These are phyloP conservation scores for Ciconia maguari DNA, from an alignment of 2,113 vertebrate species.

Conservation along the genomic window DNA sequence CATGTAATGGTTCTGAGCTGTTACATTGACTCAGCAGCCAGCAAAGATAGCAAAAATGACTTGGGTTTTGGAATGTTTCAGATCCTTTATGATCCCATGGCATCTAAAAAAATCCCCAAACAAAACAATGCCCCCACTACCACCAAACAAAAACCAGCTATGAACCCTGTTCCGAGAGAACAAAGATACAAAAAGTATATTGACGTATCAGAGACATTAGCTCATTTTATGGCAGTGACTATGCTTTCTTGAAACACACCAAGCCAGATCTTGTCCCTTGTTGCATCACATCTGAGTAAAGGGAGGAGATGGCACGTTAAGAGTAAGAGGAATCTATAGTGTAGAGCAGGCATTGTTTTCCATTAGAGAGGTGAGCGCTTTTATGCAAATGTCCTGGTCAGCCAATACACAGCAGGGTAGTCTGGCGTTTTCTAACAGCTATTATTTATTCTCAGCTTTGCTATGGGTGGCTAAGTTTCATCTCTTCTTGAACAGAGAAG, in stretches of 20 bases:
- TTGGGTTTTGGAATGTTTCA: background rate
- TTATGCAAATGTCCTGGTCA: background rate
- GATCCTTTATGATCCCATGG: background rate
- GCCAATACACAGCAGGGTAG: background rate
- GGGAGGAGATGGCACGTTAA: background rate
- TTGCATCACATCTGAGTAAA: background rate
- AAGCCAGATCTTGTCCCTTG: background rate
- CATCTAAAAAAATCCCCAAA: background rate
- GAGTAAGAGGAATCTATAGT: background rate
- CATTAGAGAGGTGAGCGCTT: background rate
- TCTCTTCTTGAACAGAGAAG: background rate
- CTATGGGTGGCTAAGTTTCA: background rate
- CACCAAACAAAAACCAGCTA: background rate
- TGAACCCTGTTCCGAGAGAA: background rate
- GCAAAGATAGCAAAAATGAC: background rate
- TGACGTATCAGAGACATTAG: background rate
- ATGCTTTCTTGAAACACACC: background rate
- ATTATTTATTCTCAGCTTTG: background rate
- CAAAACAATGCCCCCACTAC: background rate
- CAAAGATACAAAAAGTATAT: background rate
- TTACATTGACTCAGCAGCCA: accelerated
- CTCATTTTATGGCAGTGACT: background rate
- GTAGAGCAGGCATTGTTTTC: background rate
- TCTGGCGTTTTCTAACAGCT: background rate
- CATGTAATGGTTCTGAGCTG: background rate